Conservation (phyloP, 2,888 invertebrate genomes). For the Drosophila leonis region DNA sequence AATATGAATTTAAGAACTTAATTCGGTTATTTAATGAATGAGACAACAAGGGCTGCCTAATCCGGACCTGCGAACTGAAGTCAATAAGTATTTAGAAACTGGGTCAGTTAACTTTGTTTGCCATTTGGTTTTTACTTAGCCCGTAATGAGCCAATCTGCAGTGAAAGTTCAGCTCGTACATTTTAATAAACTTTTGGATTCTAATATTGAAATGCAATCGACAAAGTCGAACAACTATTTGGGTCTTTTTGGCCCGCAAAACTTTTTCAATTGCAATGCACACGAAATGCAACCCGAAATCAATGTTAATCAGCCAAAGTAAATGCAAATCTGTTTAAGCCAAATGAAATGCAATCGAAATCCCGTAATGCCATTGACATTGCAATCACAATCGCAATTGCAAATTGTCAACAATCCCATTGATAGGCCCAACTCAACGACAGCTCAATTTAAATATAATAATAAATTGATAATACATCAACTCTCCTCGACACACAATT, state of each 20-base stretch:
- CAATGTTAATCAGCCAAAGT: conserved; percentile 42
- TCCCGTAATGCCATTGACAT: conserved; percentile 12
- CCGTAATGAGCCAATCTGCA: conserved; percentile 57
- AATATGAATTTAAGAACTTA: background rate
- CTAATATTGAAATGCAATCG: conserved; percentile 38
- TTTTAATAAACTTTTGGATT: conserved; percentile 61
- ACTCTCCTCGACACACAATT: background rate
- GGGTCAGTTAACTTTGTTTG: conserved; percentile 65
- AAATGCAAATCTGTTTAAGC: conserved; percentile 31
- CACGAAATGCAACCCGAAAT: conserved; percentile 35
- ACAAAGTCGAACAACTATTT: conserved; percentile 46
- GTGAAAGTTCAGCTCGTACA: conserved; percentile 31
- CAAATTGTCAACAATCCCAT: conserved; percentile 21
- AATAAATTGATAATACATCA: conserved; percentile 11
- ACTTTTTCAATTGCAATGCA: conserved; percentile 68
- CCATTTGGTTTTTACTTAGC: conserved; percentile 30
- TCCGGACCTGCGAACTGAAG: conserved; percentile 20
- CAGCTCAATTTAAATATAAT: conserved; percentile 20
- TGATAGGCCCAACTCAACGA: conserved; percentile 4
- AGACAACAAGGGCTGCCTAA: background rate
- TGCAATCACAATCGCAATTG: background rate
- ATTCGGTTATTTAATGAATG: background rate
- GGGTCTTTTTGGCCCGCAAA: conserved; percentile 17
- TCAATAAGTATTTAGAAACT: conserved; percentile 40
- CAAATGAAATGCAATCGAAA: conserved; percentile 31